Base-by-base conservation (phyloP, 2,113 vertebrate genomes). In the Neogale vison region DNA sequence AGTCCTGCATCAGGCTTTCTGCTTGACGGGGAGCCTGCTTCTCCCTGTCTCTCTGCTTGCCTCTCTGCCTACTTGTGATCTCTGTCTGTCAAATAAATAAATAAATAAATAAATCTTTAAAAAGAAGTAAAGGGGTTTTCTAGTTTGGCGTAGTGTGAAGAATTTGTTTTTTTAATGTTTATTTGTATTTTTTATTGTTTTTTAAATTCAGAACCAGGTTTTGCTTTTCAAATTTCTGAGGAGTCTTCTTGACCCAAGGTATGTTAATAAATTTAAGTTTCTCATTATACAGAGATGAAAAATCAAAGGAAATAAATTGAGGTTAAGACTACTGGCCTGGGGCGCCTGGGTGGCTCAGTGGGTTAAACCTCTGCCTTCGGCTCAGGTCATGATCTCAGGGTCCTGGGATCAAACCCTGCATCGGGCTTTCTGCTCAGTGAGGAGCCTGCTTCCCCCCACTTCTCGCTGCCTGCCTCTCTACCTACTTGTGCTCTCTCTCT, bases 171-270 rank as follows among this genome's bases (percentile, higher is more conserved):
- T 74, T 96, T 94, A 85, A 42, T 93, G 93, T 79, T 93, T 71
- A 80, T 74, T 76, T 39, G 18, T 96, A 31, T 72, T 91, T 87
- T 97, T 83, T 86, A 7, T 97, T 87, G 87, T 31, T 96, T 96
- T 57, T 63, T 90, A 65, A 69, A 69, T 83, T 23, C 80, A 99
- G 99, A 99, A 99, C 95, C 99, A 99, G 11, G 97, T 99, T 96
- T 98, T 99, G 77, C 98, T 99, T 89, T 99, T 99, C 98, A 98
- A 98, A 92, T 99, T 99, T 98, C 98, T 99, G 98, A 99, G 97
- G 96, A 99, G 99, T 96, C 99, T 99, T 71, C 99, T 99, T 96
- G 99, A 99, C 97, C 99, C 99, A 0, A 99, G 99, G 99, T 99
- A 99, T 39, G 98, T 98, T 91, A 72, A 81, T 95, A 95, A 92